phyloP scores from a whole-genome alignment of 2,797 vertebrate species.

The Gymnoscopelus microlampas region DNA sequence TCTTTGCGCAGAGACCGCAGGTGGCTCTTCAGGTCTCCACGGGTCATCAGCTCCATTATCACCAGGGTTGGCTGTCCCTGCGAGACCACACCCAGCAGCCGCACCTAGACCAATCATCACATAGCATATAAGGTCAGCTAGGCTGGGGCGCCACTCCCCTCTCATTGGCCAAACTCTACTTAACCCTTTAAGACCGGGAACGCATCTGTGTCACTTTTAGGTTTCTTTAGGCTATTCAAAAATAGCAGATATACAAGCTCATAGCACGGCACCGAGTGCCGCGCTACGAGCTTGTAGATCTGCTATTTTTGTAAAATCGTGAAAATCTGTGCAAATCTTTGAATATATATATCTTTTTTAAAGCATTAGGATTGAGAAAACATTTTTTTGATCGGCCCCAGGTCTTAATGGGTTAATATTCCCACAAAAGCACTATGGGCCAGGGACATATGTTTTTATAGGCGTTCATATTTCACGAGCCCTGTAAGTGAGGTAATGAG shows the following conservation, averaged over 20 bases:
- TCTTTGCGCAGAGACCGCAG: slow-evolving; percentile 94
- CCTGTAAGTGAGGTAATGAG: neutral
- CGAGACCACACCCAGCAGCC: slow-evolving; percentile 96
- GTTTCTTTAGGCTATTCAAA: too few species aligned
- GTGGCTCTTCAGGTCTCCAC: slow-evolving; percentile 97
- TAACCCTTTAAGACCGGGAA: too few species aligned
- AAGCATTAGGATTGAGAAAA: too few species aligned
- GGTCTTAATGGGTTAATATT: too few species aligned
- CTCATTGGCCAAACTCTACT: neutral
- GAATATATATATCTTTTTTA: too few species aligned
- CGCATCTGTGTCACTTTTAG: too few species aligned
- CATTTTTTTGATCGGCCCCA: too few species aligned
- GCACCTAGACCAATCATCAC: slow-evolving; percentile 84
- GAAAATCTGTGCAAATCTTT: too few species aligned
- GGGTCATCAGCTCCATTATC: slow-evolving; percentile 99
- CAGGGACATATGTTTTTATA: neutral
- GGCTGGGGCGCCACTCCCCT: neutral
- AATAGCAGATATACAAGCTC: too few species aligned
- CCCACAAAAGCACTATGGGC: neutral
- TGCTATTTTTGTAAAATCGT: too few species aligned
- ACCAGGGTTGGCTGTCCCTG: slow-evolving; percentile 98
- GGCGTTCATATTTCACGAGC: neutral
- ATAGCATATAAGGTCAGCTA: slow-evolving; percentile 25
- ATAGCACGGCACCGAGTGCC: too few species aligned
- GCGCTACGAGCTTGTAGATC: too few species aligned